Conservation (phyloP, 2,113 vertebrate species). For the Prolemur simus region DNA sequence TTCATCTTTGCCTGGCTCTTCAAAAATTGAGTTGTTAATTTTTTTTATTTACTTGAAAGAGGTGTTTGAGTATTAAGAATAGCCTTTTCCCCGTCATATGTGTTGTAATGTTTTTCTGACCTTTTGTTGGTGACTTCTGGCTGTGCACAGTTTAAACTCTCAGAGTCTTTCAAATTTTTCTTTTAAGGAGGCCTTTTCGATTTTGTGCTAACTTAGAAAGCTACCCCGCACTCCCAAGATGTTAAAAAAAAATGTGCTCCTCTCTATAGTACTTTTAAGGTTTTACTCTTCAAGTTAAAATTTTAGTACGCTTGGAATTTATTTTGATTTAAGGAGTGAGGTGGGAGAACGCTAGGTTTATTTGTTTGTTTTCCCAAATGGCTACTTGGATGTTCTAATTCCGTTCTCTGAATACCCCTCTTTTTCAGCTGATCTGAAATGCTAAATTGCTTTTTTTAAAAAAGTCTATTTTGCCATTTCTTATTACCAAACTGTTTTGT, state of each 20-base stretch:
- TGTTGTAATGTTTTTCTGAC: background rate
- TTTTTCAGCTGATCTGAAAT: background rate
- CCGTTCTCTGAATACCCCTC: background rate
- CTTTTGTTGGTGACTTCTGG: background rate
- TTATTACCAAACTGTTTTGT: background rate
- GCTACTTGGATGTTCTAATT: background rate
- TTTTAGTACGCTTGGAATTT: background rate
- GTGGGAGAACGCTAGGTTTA: background rate
- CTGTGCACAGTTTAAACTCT: background rate
- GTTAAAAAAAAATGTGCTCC: background rate
- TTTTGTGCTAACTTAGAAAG: background rate
- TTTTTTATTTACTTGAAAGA: background rate
- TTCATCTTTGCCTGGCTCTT: background rate
- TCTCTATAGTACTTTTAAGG: background rate
- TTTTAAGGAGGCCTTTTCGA: background rate
- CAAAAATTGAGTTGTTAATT: background rate
- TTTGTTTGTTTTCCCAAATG: background rate
- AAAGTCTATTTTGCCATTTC: background rate
- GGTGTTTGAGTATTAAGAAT: background rate
- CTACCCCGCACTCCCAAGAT: background rate
- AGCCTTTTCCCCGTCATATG: background rate
- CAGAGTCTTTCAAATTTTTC: background rate
- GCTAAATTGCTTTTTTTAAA: background rate
- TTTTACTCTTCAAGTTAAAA: background rate
- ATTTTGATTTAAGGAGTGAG: background rate